A percentile compares a stretch with the other conserved stretches of the same genome.
Conservation (phyloP, 2,113 vertebrate genomes). For the Stercorarius parasiticus region DNA sequence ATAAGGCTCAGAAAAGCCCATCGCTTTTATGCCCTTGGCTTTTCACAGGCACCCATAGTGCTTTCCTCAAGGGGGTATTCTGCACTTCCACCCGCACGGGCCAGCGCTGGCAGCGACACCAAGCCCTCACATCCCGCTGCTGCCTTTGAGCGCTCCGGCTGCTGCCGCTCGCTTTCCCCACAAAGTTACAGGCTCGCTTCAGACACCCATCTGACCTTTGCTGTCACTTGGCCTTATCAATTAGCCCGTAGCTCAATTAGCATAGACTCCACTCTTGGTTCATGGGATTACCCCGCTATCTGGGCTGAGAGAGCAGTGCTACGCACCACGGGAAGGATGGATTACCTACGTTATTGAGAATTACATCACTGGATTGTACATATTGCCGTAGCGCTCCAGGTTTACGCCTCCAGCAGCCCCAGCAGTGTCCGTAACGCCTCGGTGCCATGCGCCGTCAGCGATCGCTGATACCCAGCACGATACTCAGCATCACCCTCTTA, state of each 20-base stretch:
- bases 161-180: not conserved
- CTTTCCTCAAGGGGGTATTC: fast-evolving
- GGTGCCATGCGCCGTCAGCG: not conserved
- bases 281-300: fast-evolving
- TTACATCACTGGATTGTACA: not conserved
- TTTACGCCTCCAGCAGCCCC: not conserved
- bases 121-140: not conserved
- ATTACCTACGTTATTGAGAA: not conserved
- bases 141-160: fast-evolving
- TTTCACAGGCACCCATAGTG: not conserved
- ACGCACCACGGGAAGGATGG: fast-evolving
- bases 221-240: not conserved
- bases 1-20: not conserved
- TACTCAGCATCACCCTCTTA: not conserved
- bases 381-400: not conserved
- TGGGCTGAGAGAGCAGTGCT: not conserved
- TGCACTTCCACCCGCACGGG: not conserved
- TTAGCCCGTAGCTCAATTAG: not conserved
- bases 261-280: fast-evolving
- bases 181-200: not conserved
- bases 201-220: fast-evolving
- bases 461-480: not conserved
- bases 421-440: fast-evolving
- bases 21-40: not conserved
- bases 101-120: not conserved